Evolutionary conservation across 2,888 invertebrate species (phyloP), one percentile per base, ranked within the genome.

Genomic region (Priocnemis perturbator): DNA sequence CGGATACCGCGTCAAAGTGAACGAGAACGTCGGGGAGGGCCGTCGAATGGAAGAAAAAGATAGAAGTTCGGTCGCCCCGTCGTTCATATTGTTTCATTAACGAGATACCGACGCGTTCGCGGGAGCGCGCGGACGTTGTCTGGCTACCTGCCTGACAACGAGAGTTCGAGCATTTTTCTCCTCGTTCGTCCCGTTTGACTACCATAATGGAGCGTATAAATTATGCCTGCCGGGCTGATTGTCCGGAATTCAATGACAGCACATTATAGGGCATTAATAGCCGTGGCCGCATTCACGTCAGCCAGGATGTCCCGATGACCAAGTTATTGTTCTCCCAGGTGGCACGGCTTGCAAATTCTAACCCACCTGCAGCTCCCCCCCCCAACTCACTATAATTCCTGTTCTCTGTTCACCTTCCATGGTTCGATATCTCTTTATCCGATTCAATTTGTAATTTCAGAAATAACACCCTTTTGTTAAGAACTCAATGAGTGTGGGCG

Each of bases 221-320:
- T 57, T 17, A 59, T 37, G 1, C 37, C 37, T 37, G 37, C 37
- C 37, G 14, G 37, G 11, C 37, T 66, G 76, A 80, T 79, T 80
- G 74, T 78, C 71, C 69, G 67, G 60, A 69, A 79, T 81, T 79
- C 74, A 83, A 78, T 76, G 78, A 79, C 79, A 73, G 71, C 61
- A 74, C 70, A 73, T 74, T 78, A 77, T 73, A 73, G 74, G 56
- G 53, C 76, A 76, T 77, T 77, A 81, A 83, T 83, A 79, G 75
- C 68, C 67, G 37, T 23, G 57, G 48, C 56, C 53, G 70, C 68
- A 78, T 78, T 78, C 78, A 69, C 53, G 73, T 77, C 76, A 75
- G 44, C 0, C 64, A 62, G 64, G 55, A 62, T 23, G 48, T 26
- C 44, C 64, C 62, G 65, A 73, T 71, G 67, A 63, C 56, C 65